phyloP scores from a whole-genome alignment of 2,113 vertebrate genomes.

The Thinocorus orbignyianus region DNA sequence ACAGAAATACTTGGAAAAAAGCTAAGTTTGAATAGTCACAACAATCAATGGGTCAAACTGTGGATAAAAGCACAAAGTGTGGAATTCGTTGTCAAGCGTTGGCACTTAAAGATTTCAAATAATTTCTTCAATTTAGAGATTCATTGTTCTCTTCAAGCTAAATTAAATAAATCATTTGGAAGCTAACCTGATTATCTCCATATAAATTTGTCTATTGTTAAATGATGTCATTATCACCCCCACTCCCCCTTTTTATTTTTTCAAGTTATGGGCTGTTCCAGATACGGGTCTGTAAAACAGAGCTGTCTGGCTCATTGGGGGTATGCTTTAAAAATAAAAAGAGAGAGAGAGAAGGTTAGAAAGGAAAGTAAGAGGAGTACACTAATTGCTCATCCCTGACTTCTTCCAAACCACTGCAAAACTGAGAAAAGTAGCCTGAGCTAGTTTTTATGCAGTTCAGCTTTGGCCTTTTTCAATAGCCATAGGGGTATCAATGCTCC shows the following conservation, averaged over 20 bases:
- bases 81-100: not conserved
- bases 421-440: not conserved
- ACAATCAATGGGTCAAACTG: constrained; percentile 5
- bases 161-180: constrained; percentile 14
- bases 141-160: not conserved
- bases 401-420: not conserved
- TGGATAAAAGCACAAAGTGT: not conserved
- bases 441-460: not conserved
- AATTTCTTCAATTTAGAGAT: constrained; percentile 12
- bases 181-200: not conserved
- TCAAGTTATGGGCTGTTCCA: not conserved
- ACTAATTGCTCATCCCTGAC: not conserved
- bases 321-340: not conserved
- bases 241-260: not conserved
- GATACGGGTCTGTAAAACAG: not conserved
- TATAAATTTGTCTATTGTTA: not conserved
- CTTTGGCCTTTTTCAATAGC: not conserved
- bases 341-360: not conserved
- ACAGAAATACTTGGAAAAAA: constrained; percentile 9
- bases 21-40: not conserved
- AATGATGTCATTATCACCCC: not conserved
- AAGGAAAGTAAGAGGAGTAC: not conserved
- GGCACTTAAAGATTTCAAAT: constrained; percentile 5
- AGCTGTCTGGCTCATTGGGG: not conserved
- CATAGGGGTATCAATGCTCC: not conserved